A percentile compares a stretch with the other conserved stretches of the same genome.
Conservation (phyloP, 2,797 vertebrate genomes). For the Hemitrygon akajei region DNA sequence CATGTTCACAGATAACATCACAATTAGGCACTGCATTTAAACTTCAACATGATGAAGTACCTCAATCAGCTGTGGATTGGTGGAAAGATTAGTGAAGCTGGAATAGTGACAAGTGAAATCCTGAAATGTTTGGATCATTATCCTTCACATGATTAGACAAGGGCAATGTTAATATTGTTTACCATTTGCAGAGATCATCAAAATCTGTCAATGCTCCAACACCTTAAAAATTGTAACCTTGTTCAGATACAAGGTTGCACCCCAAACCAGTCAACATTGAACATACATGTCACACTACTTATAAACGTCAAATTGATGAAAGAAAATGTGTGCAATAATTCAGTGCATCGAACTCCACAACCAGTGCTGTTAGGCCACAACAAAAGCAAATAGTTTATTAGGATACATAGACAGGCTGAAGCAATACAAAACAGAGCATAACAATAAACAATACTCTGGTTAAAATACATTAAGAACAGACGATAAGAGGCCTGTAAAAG, state of each 20-base stretch:
- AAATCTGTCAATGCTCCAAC: neutral
- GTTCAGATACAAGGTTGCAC: neutral
- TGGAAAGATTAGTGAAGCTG: too few relatives aligned
- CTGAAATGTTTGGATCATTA: neutral
- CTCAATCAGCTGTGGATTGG: neutral
- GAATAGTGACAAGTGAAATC: neutral
- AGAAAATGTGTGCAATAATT: neutral
- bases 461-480: neutral
- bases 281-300: too few relatives aligned
- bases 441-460: neutral
- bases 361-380: neutral
- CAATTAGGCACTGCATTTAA: neutral
- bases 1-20: neutral
- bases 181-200: neutral
- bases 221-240: neutral
- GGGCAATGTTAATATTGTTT: neutral
- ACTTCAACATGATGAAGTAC: neutral
- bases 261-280: neutral
- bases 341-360: neutral
- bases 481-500: neutral
- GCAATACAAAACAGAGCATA: neutral
- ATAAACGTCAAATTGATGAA: neutral
- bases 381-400: neutral
- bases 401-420: neutral
- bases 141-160: neutral